phyloP scores from a whole-genome alignment of 2,888 invertebrate species.

The Euphydryas editha region DNA sequence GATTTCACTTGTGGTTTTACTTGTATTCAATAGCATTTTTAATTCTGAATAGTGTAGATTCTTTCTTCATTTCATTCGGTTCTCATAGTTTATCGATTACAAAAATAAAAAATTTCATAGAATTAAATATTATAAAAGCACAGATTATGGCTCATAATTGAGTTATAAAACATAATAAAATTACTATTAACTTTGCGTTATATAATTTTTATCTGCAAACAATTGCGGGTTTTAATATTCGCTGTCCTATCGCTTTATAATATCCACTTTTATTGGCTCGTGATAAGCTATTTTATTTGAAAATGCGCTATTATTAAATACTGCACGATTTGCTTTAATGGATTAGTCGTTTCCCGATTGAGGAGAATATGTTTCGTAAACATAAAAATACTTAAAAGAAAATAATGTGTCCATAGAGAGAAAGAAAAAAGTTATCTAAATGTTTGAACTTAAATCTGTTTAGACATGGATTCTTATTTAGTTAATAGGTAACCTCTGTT shows the following conservation, averaged over 20 bases:
- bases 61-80: no score
- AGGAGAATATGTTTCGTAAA: conserved; percentile 9
- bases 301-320: conserved; percentile 23
- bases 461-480: conserved; percentile 27
- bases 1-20: no score
- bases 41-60: no score
- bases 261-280: conserved; percentile 34
- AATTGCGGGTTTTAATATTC: conserved; percentile 26
- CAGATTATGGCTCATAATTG: not conserved
- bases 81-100: no score
- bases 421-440: conserved; percentile 19
- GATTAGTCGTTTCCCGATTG: conserved; percentile 15
- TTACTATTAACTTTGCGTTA: conserved; percentile 11
- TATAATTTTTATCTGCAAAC: conserved; percentile 27
- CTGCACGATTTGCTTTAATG: conserved; percentile 23
- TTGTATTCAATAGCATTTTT: no score
- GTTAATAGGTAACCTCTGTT: conserved; percentile 55
- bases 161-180: conserved; percentile 3
- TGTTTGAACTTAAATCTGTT: conserved; percentile 26
- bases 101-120: not conserved
- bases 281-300: conserved; percentile 35
- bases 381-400: conserved; percentile 8
- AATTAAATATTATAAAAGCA: not conserved
- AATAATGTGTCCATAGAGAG: conserved; percentile 9
- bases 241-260: conserved; percentile 27